Base-by-base conservation (phyloP, 2,888 invertebrate genomes). In the Drosophila hamatofila region DNA sequence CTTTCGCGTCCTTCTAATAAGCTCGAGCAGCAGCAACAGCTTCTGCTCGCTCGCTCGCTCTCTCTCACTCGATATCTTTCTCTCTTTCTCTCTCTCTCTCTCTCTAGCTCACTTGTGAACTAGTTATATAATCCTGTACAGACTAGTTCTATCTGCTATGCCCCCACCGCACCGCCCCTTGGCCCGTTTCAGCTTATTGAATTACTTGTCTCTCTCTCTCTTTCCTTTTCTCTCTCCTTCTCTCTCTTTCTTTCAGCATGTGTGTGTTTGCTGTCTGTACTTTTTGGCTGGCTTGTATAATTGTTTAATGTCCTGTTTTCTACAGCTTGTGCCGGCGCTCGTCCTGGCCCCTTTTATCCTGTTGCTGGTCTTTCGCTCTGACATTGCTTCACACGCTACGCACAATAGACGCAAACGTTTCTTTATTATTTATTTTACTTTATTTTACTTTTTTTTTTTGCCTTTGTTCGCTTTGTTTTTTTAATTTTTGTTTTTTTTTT, bases 271-370 rank as follows among this genome's bases (percentile, higher is more conserved):
- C 37, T 35, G 21, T 64, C 33, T 65, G 44, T 55, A 60, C 60
- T 51, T 68, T 59, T 60, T 27, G 41, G 25, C 42, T 18, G 8
- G 35, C 33, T 63, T 52, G 35, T 66, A 70, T 80, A 81, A 86
- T 83, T 83, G 84, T 83, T 83, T 69, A 75, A 86, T 83, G 87
- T 83, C 87, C 83, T 83, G 81, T 76, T 78, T 61, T 74, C 25
- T 60, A 52, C 41, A 55, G 54, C 48, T 16, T 62, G 12, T 66
- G 56, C 56, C 51, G 16, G 52, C 52, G n/a, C 52, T 68, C 37
- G 30, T 49, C 46, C 35, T 41, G 72, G 54, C 27, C 39, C 41
- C 35, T 54, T 63, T 63, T 33, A 9, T 57, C 16, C 59, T 55
- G 25, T 21, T 48, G 37, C 54, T 27, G 54, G 44, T 3, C 44